These are phyloP conservation scores for Monodelphis domestica DNA, from an alignment of 2,797 vertebrate species.

Conservation along the genomic window DNA sequence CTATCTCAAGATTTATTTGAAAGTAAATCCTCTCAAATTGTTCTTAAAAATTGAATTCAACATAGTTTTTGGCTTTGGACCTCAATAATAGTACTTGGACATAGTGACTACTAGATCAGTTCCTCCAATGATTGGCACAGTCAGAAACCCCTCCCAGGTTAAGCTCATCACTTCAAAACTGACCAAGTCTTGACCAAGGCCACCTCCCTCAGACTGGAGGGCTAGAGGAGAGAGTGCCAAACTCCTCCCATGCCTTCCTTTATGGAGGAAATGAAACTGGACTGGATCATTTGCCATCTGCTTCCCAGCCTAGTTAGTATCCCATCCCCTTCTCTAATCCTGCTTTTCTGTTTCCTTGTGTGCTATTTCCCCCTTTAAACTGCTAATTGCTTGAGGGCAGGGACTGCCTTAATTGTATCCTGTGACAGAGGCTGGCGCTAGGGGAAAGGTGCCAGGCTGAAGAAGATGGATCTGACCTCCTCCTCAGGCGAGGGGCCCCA, in stretches of 20 bases:
- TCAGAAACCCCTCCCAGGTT: neutral
- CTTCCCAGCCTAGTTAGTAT: neutral
- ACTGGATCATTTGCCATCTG: neutral
- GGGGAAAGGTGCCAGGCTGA: too few relatives aligned
- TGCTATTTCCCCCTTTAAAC: neutral
- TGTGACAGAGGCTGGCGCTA: too few relatives aligned
- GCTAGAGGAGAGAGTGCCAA: neutral
- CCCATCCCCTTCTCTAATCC: neutral
- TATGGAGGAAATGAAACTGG: neutral
- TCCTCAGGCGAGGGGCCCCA: too few relatives aligned
- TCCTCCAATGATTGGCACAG: neutral
- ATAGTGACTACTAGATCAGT: neutral
- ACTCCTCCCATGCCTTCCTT: neutral
- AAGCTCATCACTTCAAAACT: neutral
- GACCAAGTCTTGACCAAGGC: neutral
- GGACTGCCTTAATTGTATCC: too few relatives aligned
- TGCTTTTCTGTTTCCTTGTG: neutral
- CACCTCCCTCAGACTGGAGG: neutral
- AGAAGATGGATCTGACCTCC: too few relatives aligned
- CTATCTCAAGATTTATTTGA: neutral
- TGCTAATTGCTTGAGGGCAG: neutral
- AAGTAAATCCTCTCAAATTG: neutral
- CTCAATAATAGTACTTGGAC: neutral
- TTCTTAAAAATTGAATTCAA: neutral
- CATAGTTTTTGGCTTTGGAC: neutral